Conservation (phyloP, 2,113 vertebrate species). For the Sebastes schlegelii region DNA sequence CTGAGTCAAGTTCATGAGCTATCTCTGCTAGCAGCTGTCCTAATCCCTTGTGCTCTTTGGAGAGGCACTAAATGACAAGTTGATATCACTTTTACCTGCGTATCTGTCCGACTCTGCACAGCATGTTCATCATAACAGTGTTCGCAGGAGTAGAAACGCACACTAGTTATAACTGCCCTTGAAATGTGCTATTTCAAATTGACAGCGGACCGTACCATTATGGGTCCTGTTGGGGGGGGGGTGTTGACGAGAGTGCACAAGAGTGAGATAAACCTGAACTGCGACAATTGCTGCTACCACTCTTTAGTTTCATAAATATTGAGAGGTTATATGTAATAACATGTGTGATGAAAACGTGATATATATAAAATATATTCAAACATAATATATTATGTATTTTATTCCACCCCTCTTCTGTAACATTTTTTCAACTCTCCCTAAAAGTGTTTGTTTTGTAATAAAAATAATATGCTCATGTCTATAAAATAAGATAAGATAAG, state of each 20-base stretch:
- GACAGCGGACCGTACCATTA: slow-evolving; percentile 75
- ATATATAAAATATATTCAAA: not conserved
- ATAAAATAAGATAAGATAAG: not conserved
- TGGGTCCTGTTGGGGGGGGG: slow-evolving; percentile 30
- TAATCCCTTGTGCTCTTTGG: not conserved
- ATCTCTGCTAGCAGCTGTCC: not conserved
- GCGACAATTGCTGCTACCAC: not conserved
- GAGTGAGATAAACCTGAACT: not conserved
- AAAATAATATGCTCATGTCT: not conserved
- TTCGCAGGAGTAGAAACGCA: not conserved
- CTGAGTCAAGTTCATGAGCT: slow-evolving; percentile 35
- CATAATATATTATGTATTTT: not conserved
- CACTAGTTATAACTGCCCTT: slow-evolving; percentile 77
- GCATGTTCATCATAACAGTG: slow-evolving; percentile 73
- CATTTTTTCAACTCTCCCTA: not conserved
- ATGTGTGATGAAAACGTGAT: not conserved
- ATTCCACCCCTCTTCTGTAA: not conserved
- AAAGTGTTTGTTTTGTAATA: not conserved
- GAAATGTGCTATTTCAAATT: slow-evolving; percentile 76
- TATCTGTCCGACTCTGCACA: slow-evolving; percentile 77
- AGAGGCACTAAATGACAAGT: not conserved
- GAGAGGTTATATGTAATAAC: fast-evolving
- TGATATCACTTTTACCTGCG: slow-evolving; percentile 77
- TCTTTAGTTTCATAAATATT: not conserved
- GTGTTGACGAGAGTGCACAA: not conserved